A percentile compares a stretch with the other conserved stretches of the same genome.
phyloP scores from a whole-genome alignment of 1,140 invertebrate species.

The Saxidomus purpurata region DNA sequence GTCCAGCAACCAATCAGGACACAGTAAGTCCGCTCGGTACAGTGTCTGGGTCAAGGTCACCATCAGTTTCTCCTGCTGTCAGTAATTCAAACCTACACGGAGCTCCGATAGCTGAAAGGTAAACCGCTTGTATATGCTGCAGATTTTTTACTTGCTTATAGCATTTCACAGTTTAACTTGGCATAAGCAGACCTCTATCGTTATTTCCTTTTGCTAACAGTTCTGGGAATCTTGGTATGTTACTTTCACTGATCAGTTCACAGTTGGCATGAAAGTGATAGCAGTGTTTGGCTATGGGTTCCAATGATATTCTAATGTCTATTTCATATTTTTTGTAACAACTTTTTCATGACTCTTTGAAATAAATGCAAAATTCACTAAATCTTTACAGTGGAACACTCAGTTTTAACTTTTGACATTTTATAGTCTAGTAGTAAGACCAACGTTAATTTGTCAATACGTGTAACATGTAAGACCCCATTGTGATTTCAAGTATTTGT shows the following conservation, averaged over 20 bases:
- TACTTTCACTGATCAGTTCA: constrained; percentile 14
- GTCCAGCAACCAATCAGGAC: constrained; percentile 53
- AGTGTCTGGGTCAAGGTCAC: constrained; percentile 22
- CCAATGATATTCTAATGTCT: neutral
- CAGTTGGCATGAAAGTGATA: neutral
- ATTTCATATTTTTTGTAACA: no score
- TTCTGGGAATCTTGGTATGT: constrained; percentile 17
- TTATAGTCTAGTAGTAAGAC: no score
- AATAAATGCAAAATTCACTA: no score
- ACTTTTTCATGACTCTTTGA: no score
- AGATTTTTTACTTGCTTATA: constrained; percentile 19
- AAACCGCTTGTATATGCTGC: constrained; percentile 12
- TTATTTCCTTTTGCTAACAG: neutral
- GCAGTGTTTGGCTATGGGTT: neutral
- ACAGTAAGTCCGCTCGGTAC: constrained; percentile 18
- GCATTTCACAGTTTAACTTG: constrained; percentile 36
- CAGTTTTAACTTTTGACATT: no score
- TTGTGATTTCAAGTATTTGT: no score
- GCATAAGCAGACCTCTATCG: neutral
- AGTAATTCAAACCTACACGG: constrained; percentile 47
- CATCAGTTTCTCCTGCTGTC: constrained; percentile 40
- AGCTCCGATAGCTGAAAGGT: constrained; percentile 69
- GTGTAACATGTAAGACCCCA: no score
- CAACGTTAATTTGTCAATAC: no score
- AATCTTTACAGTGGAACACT: no score